Conservation (phyloP, 2,888 invertebrate genomes). For the Amphimallon solstitiale region DNA sequence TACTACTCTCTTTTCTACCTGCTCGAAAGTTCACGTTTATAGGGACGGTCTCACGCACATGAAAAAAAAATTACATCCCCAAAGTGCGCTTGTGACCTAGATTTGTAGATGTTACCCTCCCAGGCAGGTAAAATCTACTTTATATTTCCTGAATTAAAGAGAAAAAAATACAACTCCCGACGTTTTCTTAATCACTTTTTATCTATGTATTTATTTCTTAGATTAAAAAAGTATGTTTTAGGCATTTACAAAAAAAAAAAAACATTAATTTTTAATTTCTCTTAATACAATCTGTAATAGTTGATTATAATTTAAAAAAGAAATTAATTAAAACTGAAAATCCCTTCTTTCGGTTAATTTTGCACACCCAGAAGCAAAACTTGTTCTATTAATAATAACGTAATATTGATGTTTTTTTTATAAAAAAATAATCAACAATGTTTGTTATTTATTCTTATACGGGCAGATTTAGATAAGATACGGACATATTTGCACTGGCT, state of each 20-base stretch:
- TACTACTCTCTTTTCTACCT: constrained; percentile 12
- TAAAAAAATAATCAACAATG: constrained; percentile 20
- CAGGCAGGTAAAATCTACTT: too few relatives aligned
- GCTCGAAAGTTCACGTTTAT: background rate
- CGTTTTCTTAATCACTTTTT: too few relatives aligned
- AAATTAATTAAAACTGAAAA: too few relatives aligned
- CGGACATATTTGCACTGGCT: background rate
- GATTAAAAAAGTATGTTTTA: too few relatives aligned
- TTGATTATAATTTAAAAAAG: background rate
- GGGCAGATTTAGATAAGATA: constrained; percentile 32
- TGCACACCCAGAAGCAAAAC: too few relatives aligned
- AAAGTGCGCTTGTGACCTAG: too few relatives aligned
- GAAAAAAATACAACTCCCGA: too few relatives aligned
- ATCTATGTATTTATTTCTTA: too few relatives aligned
- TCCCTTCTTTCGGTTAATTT: too few relatives aligned
- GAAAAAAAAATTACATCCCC: background rate
- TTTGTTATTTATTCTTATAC: constrained; percentile 18
- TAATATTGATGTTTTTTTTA: background rate
- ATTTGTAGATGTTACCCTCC: too few relatives aligned
- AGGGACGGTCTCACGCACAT: too few relatives aligned
- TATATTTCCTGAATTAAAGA: too few relatives aligned
- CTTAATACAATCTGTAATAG: background rate
- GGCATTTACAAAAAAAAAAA: background rate
- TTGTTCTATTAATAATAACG: background rate
- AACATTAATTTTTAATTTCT: background rate